Evolutionary conservation across 1,140 invertebrate species (phyloP), one percentile per base, ranked within the genome.

Genomic region (Zaprionus davidi): DNA sequence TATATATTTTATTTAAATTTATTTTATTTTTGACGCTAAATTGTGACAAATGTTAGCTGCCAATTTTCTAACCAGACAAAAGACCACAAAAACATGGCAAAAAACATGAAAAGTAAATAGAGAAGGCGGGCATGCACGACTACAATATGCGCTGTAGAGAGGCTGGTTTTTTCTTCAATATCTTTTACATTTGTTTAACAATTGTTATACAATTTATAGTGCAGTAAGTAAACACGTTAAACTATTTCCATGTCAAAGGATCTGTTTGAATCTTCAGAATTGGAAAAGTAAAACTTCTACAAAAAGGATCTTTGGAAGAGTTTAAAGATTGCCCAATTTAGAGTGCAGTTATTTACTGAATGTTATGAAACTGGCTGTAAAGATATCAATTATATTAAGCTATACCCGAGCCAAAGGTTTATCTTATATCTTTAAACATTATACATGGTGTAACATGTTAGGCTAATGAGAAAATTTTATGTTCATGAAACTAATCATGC

Each of bases 1-100:
- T 68, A 77, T 73, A 86, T 86, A 76, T 90, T 82, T 90, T 82
- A 90, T 90, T 88, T 74, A 77, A 85, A 90, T 86, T 77, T 46
- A 90, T 86, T 77, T 46, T 79, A 86, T 86, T 86, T 86, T 86
- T 76, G 67, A 63, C 78, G 82, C 82, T 82, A 84, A 90, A 90
- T 78, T 87, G 80, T 87, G 76, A 90, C 79, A 84, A 90, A 90
- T 90, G 85, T 84, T 75, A 73, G 65, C 80, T 86, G 83, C 78
- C 83, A 86, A 81, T 83, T 87, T 72, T 79, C 80, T 79, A 87
- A 87, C 83, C 76, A 68, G 71, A 79, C 71, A 78, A 79, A 78
- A 78, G 68, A 81, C 81, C 82, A 69, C 79, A 86, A 76, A 70
- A 85, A 70, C 75, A 78, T 38, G 41, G 66, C 73, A 65, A 72